These are phyloP conservation scores for Mesocentrotus franciscanus DNA, from an alignment of 53 echinoderm and acorn worm genomes.

Conservation along the genomic window DNA sequence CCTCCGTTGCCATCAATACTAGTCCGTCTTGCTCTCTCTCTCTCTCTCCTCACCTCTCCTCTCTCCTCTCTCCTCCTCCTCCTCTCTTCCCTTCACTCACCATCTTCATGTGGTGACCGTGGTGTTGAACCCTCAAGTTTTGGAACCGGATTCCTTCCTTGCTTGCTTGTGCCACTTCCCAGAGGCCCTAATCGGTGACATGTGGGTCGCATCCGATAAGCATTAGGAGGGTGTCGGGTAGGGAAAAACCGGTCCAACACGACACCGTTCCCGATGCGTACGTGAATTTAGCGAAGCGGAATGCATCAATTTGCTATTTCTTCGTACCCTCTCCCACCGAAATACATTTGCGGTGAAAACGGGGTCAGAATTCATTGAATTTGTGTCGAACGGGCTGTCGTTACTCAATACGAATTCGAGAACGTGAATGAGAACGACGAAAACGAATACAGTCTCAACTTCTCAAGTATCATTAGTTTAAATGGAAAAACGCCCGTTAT, in stretches of 20 bases:
- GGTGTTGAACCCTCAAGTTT: slow-evolving; percentile 34
- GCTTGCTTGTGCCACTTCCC: background rate
- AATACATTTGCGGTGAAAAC: background rate
- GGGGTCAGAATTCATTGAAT: background rate
- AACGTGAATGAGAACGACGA: background rate
- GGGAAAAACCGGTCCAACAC: background rate
- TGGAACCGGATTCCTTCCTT: slow-evolving; percentile 30
- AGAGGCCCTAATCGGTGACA: slow-evolving; percentile 20
- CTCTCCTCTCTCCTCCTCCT: background rate
- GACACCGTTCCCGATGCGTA: slow-evolving; percentile 16
- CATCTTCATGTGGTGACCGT: slow-evolving; percentile 27
- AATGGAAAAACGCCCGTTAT: background rate
- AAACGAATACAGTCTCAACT: background rate
- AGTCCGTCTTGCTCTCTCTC: background rate
- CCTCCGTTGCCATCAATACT: background rate
- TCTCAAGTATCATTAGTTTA: background rate
- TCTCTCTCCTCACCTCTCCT: background rate
- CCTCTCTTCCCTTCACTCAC: background rate
- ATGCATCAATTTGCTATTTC: slow-evolving; percentile 27
- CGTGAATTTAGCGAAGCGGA: slow-evolving; percentile 41
- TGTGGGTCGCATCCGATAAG: slow-evolving; percentile 44
- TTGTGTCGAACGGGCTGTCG: background rate
- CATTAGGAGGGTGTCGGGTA: slow-evolving; percentile 36
- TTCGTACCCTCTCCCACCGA: background rate
- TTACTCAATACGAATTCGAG: background rate